Evolutionary conservation across 1,140 invertebrate species (phyloP).

Genomic region (Drosophila parabipectinata): DNA sequence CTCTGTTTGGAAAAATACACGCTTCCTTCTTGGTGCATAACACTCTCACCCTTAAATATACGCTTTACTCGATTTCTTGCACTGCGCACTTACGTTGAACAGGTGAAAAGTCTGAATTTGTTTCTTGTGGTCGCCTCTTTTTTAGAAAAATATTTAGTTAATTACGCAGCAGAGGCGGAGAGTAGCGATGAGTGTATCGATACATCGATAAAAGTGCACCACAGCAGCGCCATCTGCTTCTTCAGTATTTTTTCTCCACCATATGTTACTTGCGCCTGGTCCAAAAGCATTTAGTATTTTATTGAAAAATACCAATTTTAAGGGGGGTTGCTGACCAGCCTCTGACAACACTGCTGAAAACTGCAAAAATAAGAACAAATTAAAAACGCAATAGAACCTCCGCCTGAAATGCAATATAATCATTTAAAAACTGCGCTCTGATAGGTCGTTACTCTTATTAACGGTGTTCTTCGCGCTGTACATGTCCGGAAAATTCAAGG

Average conservation of each 20-base stretch:
- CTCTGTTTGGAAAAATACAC: slow-evolving; percentile 65
- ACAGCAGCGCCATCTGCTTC: background rate
- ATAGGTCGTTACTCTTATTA: slow-evolving; percentile 17
- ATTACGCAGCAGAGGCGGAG: slow-evolving; percentile 75
- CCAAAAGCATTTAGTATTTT: background rate
- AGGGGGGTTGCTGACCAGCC: background rate
- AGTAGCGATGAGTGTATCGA: slow-evolving; percentile 13
- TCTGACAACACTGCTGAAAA: background rate
- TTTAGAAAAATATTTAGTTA: slow-evolving; percentile 56
- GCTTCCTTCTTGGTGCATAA: slow-evolving; percentile 65
- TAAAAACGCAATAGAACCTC: slow-evolving; percentile 53
- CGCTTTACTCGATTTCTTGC: background rate
- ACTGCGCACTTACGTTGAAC: slow-evolving; percentile 56
- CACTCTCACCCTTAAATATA: slow-evolving; percentile 21
- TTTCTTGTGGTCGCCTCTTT: slow-evolving; percentile 30
- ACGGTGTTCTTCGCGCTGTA: slow-evolving; percentile 25
- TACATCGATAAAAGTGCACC: slow-evolving; percentile 4
- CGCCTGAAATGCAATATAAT: slow-evolving; percentile 28
- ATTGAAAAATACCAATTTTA: background rate
- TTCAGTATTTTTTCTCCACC: no score
- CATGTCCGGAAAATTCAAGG: slow-evolving; percentile 25
- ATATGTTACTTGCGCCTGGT: no score
- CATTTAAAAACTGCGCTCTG: slow-evolving; percentile 5
- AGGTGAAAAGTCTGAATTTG: slow-evolving; percentile 25
- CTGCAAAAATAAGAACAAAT: slow-evolving; percentile 32